phyloP scores from a whole-genome alignment of 2,888 invertebrate species.

The Caenorhabditis panamensis region DNA sequence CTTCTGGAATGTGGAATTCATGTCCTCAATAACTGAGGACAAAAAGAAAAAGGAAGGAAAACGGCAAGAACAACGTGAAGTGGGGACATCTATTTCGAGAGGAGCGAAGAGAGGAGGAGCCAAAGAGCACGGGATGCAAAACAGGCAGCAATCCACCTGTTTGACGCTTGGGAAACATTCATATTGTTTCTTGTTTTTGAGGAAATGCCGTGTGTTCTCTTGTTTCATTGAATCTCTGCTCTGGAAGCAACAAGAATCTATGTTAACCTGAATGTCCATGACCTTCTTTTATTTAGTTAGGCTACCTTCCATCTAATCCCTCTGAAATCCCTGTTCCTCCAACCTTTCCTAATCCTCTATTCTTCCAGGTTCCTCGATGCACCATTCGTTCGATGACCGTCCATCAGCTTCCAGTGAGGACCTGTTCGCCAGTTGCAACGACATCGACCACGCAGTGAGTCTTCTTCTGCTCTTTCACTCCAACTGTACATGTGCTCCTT shows the following conservation, averaged over 20 bases:
- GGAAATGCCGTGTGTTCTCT: too few species aligned
- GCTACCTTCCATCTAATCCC: too few species aligned
- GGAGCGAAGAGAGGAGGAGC: too few species aligned
- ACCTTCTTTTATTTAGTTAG: too few species aligned
- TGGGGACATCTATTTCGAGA: slow-evolving; percentile 30
- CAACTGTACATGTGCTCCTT: slow-evolving; percentile 4
- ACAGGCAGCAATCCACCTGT: background rate
- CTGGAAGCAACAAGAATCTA: too few species aligned
- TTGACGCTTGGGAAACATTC: background rate
- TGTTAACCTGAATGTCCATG: too few species aligned
- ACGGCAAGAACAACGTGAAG: slow-evolving; percentile 24
- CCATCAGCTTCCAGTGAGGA: slow-evolving; percentile 59
- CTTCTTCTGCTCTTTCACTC: background rate
- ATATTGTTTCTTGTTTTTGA: background rate
- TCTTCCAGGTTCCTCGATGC: slow-evolving; percentile 60
- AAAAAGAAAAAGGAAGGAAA: slow-evolving; percentile 16
- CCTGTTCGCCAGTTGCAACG: slow-evolving; percentile 57
- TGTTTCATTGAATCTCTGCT: too few species aligned
- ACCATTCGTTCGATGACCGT: slow-evolving; percentile 62
- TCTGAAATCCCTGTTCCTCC: background rate
- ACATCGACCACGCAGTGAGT: slow-evolving; percentile 58
- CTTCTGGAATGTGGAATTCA: slow-evolving; percentile 8
- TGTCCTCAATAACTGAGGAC: background rate
- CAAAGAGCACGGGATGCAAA: slow-evolving; percentile 6
- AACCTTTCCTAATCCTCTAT: background rate